phyloP scores from a whole-genome alignment of 2,888 invertebrate genomes.

The Patella ulyssiponensis region DNA sequence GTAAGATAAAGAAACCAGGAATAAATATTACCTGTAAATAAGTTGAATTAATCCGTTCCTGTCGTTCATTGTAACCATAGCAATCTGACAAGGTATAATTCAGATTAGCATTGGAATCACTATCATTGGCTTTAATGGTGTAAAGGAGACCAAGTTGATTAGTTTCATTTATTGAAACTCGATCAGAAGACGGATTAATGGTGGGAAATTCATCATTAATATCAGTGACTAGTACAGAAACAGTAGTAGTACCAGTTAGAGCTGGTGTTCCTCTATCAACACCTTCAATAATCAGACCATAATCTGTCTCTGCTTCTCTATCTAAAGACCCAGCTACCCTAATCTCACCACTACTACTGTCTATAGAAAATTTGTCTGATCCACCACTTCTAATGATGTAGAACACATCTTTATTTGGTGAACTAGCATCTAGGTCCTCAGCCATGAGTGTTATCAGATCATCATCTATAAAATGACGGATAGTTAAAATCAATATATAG shows the following conservation, averaged over 20 bases:
- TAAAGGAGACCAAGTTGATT: conserved; percentile 73
- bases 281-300: conserved; percentile 59
- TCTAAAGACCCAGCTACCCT: conserved; percentile 87
- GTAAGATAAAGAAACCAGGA: neutral
- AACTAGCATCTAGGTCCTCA: conserved; percentile 56
- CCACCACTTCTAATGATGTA: conserved; percentile 93
- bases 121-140: conserved; percentile 75
- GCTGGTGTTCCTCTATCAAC: conserved; percentile 59
- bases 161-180: conserved; percentile 25
- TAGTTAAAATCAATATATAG: too few relatives aligned
- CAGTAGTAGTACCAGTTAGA: conserved; percentile 41
- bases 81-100: conserved; percentile 77
- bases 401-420: conserved; percentile 86
- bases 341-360: conserved; percentile 86
- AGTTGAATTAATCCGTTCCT: neutral
- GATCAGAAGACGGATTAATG: conserved; percentile 70
- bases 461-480: neutral
- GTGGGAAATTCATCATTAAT: conserved; percentile 92
- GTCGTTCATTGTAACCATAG: conserved; percentile 43
- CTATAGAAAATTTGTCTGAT: conserved; percentile 92
- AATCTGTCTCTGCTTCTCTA: conserved; percentile 77
- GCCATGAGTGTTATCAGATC: conserved; percentile 36
- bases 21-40: neutral
- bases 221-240: conserved; percentile 84
- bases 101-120: conserved; percentile 76